Conservation (phyloP, 2,797 vertebrate genomes). For the Clarias laeviceps region DNA sequence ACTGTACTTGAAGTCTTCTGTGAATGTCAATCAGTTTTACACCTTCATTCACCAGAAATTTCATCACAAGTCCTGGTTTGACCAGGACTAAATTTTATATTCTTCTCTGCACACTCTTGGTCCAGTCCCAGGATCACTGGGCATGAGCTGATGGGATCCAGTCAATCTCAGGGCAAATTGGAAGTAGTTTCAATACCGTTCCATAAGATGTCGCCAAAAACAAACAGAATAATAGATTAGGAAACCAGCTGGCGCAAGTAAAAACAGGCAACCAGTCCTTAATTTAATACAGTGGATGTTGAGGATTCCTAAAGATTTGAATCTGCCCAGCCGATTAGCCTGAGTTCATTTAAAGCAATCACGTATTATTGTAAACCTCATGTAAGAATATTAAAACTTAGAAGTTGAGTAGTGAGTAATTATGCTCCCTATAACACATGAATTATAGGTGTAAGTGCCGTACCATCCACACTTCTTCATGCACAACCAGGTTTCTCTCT, state of each 20-base stretch:
- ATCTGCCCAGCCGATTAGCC: background rate
- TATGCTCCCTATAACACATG: background rate
- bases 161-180: too few relatives aligned
- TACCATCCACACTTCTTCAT: background rate
- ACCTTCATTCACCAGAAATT: too few relatives aligned
- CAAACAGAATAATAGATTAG: background rate
- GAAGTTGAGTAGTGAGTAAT: background rate
- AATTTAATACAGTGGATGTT: background rate
- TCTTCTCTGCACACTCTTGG: too few relatives aligned
- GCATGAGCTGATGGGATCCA: too few relatives aligned
- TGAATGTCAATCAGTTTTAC: too few relatives aligned
- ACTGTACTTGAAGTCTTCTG: too few relatives aligned
- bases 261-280: background rate
- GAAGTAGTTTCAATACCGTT: background rate
- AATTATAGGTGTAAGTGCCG: background rate
- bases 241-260: too few relatives aligned
- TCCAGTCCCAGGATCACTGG: too few relatives aligned
- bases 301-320: background rate
- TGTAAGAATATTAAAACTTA: background rate
- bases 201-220: constrained; percentile 16
- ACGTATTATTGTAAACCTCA: background rate
- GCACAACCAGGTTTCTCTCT: background rate
- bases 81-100: too few relatives aligned
- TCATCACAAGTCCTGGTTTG: too few relatives aligned
- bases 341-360: background rate